A percentile compares a stretch with the other conserved stretches of the same genome.
Evolutionary conservation across 1,140 invertebrate genomes (phyloP).

Genomic region (Maconellicoccus hirsutus): DNA sequence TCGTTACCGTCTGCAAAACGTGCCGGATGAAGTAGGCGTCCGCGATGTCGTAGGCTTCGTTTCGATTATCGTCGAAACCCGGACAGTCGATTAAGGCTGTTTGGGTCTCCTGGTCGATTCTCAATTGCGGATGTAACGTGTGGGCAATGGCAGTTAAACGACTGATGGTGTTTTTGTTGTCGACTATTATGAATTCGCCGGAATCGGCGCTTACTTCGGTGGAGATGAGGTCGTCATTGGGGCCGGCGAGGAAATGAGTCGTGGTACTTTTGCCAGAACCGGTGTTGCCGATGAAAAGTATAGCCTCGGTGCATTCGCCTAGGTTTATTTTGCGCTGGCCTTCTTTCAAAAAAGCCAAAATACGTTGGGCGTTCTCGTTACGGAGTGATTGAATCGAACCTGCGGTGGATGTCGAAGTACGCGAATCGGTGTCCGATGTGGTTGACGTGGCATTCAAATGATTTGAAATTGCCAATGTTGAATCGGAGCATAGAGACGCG

Average conservation of each 20-base stretch:
- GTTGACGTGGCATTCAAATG: too few relatives aligned
- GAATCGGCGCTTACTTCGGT: background rate
- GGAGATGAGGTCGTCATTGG: slow-evolving; percentile 21
- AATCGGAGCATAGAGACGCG: too few relatives aligned
- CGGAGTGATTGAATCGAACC: too few relatives aligned
- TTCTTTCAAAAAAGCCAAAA: background rate
- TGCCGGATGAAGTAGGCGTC: slow-evolving; percentile 28
- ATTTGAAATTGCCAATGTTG: too few relatives aligned
- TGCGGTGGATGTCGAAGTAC: too few relatives aligned
- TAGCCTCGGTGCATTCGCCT: background rate
- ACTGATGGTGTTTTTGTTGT: slow-evolving; percentile 21
- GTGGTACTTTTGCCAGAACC: slow-evolving; percentile 30
- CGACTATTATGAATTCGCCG: slow-evolving; percentile 22
- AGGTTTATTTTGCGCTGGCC: background rate
- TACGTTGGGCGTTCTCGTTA: background rate
- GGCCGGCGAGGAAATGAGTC: slow-evolving; percentile 25
- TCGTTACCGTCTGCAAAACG: slow-evolving; percentile 23
- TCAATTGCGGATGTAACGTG: slow-evolving; percentile 27
- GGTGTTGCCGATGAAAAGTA: slow-evolving; percentile 29
- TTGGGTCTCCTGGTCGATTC: slow-evolving; percentile 14
- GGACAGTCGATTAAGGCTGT: slow-evolving; percentile 28
- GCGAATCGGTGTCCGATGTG: too few relatives aligned
- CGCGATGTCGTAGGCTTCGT: slow-evolving; percentile 27
- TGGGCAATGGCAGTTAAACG: slow-evolving; percentile 26
- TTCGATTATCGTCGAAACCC: slow-evolving; percentile 29